Evolutionary conservation across 2,888 invertebrate species (phyloP), one percentile per base, ranked within the genome.

Genomic region (Lasioglossum vierecki): DNA sequence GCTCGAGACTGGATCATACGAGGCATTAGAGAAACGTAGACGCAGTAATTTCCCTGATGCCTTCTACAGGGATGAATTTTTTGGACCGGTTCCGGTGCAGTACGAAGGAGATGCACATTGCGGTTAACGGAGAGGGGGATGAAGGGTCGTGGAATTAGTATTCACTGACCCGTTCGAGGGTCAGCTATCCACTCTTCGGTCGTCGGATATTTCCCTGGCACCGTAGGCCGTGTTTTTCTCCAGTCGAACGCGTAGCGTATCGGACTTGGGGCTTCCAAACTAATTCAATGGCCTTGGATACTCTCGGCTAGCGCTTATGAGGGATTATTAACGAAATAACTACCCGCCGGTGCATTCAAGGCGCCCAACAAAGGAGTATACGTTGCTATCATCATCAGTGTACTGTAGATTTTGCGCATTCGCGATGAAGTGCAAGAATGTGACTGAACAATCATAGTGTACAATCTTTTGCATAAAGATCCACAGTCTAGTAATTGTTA

Each of bases 91-190:
- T 63, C 39, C 70, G 44, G 26, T 30, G 39, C 35, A 63, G 39
- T 39, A n/a, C 68, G 53, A 74, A 75, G 75, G 30, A 79, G 30
- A 76, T 72, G 72, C 49, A 75, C 41, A 66, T 75, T 79, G 83
- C 79, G 83, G 83, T 83, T 83, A 63, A 22, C 1, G n/a, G 75
- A 41, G 30, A 26, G 18, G 46, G 46, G 49, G 74, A n/a, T 30
- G 71, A 49, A 30, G 71, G 53, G 49, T 83, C 68, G 71, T 22
- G 71, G 71, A 76, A 79, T 83, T 83, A 76, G 79, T 60, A 75
- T 76, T 72, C 83, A 53, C 60, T 76, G 83, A 83, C 83, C 83
- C 83, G 79, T 79, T 83, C 53, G 83, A 72, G 79, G 79, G 83
- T 83, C 76, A 79, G 79, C 53, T 63, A 75, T 79, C 68, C 71